phyloP scores from a whole-genome alignment of 1,140 invertebrate species.

The Leptinotarsa defecta region DNA sequence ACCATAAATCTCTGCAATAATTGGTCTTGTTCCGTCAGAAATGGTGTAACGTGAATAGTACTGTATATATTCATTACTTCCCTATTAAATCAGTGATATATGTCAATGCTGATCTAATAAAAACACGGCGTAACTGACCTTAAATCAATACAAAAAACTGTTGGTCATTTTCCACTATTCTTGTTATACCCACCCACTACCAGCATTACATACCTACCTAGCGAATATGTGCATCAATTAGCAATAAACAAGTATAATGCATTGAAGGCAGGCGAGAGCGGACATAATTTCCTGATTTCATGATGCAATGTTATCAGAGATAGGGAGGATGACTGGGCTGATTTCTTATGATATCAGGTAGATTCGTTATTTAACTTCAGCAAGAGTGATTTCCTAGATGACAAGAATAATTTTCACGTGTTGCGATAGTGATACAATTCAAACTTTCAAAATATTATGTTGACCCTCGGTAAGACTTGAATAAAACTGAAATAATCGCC shows the following conservation, averaged over 20 bases:
- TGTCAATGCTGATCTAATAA: constrained; percentile 8
- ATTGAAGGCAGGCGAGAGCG: too few relatives aligned
- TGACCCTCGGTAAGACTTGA: too few relatives aligned
- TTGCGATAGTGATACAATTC: too few relatives aligned
- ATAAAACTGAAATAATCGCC: too few relatives aligned
- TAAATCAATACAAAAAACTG: not conserved
- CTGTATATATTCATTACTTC: not conserved
- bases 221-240: not conserved
- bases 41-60: not conserved
- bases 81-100: constrained; percentile 3
- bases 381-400: too few relatives aligned
- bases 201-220: not conserved
- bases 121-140: not conserved
- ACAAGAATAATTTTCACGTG: too few relatives aligned
- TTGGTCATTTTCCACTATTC: not conserved
- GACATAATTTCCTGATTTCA: too few relatives aligned
- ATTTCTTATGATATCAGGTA: too few relatives aligned
- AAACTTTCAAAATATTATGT: too few relatives aligned
- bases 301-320: too few relatives aligned
- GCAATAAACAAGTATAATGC: not conserved
- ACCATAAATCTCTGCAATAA: not conserved
- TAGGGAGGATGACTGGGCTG: too few relatives aligned
- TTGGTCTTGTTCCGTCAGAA: not conserved
- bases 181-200: constrained; percentile 2
- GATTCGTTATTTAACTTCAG: too few relatives aligned